Percentiles rank a stretch among this genome's conserved stretches.
Evolutionary conservation across 2,797 vertebrate species (phyloP).

Genomic region (Oryzias sinensis): DNA sequence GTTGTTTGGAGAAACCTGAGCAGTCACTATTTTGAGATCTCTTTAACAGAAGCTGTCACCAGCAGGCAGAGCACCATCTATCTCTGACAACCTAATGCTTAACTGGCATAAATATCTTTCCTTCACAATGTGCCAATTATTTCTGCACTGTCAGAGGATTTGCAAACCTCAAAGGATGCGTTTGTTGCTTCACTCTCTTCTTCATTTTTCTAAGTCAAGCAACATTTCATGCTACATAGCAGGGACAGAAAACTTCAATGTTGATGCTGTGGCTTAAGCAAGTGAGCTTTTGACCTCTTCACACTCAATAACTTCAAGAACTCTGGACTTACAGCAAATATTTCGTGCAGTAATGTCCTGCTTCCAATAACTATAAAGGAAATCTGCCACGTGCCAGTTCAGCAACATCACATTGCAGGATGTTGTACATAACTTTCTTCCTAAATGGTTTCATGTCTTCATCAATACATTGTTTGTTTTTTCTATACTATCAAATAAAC

Average conservation of each 20-base stretch:
- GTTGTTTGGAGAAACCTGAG: constrained; percentile 54
- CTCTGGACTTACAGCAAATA: not conserved
- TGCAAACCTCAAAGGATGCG: constrained; percentile 17
- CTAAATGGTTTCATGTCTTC: no score
- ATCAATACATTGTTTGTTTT: no score
- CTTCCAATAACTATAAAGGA: not conserved
- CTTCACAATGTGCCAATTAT: constrained; percentile 59
- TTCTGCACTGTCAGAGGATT: constrained; percentile 57
- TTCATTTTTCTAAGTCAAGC: constrained; percentile 14
- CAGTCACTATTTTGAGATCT: constrained; percentile 57
- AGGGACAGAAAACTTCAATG: constrained; percentile 7
- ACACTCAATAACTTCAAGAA: constrained; percentile 17
- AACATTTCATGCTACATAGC: constrained; percentile 27
- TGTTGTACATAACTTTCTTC: no score
- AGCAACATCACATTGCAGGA: no score
- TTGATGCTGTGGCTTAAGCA: not conserved
- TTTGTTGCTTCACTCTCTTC: constrained; percentile 37
- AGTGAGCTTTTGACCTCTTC: constrained; percentile 16
- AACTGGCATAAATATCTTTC: constrained; percentile 69
- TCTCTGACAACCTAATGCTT: constrained; percentile 61
- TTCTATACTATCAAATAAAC: no score
- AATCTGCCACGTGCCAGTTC: not conserved
- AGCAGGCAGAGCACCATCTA: constrained; percentile 53
- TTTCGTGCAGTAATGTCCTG: not conserved
- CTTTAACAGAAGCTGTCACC: constrained; percentile 64